Percentiles rank a stretch among this genome's conserved stretches.
Conservation (phyloP, 2,797 vertebrate genomes). For the Coregonus ussuriensis region DNA sequence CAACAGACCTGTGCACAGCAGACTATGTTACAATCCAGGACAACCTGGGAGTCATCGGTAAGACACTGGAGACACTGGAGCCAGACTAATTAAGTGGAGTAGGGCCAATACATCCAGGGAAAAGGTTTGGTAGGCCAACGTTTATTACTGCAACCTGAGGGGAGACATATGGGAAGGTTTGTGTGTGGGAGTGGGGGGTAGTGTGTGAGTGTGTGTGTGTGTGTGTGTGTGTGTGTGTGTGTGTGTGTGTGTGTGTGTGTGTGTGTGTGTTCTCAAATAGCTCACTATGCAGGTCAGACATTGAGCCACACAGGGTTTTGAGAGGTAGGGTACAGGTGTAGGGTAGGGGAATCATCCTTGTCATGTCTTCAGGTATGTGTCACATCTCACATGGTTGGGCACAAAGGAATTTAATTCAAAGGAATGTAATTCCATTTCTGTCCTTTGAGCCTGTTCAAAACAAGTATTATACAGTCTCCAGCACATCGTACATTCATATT, state of each 20-base stretch:
- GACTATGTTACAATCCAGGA: conserved; percentile 75
- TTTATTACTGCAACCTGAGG: not conserved
- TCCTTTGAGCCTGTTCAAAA: not conserved
- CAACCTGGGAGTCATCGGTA: conserved; percentile 72
- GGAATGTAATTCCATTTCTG: not conserved
- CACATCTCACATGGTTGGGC: not conserved
- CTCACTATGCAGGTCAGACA: not conserved
- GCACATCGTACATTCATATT: not conserved
- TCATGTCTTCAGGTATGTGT: not conserved
- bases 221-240: not conserved
- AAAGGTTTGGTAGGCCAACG: not conserved
- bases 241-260: too few species aligned
- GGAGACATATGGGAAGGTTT: not conserved
- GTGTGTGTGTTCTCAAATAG: not conserved
- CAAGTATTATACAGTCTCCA: not conserved
- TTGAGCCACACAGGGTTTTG: not conserved
- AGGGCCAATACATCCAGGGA: not conserved
- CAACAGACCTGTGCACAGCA: conserved; percentile 59
- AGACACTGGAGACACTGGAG: conserved; percentile 22
- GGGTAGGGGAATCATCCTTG: not conserved
- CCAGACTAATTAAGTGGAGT: not conserved
- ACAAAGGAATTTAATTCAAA: not conserved
- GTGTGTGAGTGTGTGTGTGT: too few species aligned
- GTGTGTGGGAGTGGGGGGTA: not conserved
- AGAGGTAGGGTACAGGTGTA: not conserved